Percentiles rank a stretch among this genome's conserved stretches.
Conservation (phyloP, 2,888 invertebrate species). For the Isoperla grammatica region DNA sequence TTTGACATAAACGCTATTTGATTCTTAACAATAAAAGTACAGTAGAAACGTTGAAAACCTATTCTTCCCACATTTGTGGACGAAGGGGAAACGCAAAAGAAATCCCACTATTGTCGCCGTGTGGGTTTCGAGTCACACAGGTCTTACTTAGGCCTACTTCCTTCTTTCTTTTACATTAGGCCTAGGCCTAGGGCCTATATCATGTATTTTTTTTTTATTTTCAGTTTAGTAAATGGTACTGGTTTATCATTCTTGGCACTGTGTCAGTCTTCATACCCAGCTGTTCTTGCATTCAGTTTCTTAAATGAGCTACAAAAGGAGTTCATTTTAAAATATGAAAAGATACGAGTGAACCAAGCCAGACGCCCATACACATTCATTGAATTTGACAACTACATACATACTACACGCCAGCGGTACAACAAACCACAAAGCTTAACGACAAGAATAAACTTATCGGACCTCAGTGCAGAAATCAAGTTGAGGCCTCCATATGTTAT, state of each 20-base stretch:
- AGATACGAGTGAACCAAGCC: slow-evolving; percentile 38
- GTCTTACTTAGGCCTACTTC: too few species aligned
- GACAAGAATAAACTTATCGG: slow-evolving; percentile 37
- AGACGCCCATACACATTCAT: slow-evolving; percentile 45
- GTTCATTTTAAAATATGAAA: slow-evolving; percentile 42
- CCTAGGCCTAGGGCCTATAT: too few species aligned
- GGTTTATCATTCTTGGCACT: slow-evolving; percentile 42
- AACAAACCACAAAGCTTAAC: slow-evolving; percentile 39
- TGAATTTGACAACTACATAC: slow-evolving; percentile 42
- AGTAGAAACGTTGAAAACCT: too few species aligned
- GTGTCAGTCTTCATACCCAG: slow-evolving; percentile 42
- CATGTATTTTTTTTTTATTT: slow-evolving; percentile 36
- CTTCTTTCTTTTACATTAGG: too few species aligned
- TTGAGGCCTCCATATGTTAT: slow-evolving; percentile 36
- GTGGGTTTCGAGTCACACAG: too few species aligned
- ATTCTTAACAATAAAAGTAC: too few species aligned
- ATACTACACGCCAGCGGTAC: slow-evolving; percentile 37
- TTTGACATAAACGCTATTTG: too few species aligned
- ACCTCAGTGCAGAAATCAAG: slow-evolving; percentile 37
- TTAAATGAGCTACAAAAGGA: slow-evolving; percentile 44
- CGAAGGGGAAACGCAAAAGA: too few species aligned
- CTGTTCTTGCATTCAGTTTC: slow-evolving; percentile 45
- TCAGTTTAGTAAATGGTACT: slow-evolving; percentile 38
- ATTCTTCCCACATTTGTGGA: too few species aligned
- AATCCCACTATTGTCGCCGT: too few species aligned